A percentile compares a stretch with the other conserved stretches of the same genome.
Conservation (phyloP, 2,888 invertebrate genomes). For the Synanthedon andrenaeformis region DNA sequence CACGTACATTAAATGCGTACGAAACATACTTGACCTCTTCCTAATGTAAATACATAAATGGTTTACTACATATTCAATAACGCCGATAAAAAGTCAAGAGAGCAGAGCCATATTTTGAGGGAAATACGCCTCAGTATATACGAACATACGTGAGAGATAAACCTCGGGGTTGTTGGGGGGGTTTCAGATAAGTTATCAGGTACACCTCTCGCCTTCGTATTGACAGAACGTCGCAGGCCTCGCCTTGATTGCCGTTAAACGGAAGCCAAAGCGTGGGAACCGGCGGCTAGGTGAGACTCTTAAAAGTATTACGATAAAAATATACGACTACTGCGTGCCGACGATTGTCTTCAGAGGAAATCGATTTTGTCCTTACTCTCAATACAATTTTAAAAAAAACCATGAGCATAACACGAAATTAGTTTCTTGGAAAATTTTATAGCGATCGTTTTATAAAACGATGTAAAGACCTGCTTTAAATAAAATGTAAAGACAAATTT, state of each 20-base stretch:
- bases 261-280: slow-evolving; percentile 54
- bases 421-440: too few species aligned
- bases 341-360: background rate
- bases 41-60: too few species aligned
- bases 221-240: slow-evolving; percentile 64
- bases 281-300: slow-evolving; percentile 39
- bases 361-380: too few species aligned
- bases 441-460: too few species aligned
- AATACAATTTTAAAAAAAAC: too few species aligned
- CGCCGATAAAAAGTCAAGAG: slow-evolving; percentile 29
- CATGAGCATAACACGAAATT: background rate
- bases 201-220: slow-evolving; percentile 66
- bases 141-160: slow-evolving; percentile 58
- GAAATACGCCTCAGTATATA: slow-evolving; percentile 28
- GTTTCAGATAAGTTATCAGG: slow-evolving; percentile 65
- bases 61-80: background rate
- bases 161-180: slow-evolving; percentile 29
- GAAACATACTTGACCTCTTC: too few species aligned
- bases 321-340: slow-evolving; percentile 4
- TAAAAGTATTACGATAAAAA: slow-evolving; percentile 37
- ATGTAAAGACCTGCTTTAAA: too few species aligned
- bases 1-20: too few species aligned
- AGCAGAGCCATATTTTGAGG: slow-evolving; percentile 18
- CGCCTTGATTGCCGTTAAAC: slow-evolving; percentile 64
- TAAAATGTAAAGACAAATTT: too few species aligned